Evolutionary conservation across 2,888 invertebrate genomes (phyloP).

Genomic region (Melanophora roralis): DNA sequence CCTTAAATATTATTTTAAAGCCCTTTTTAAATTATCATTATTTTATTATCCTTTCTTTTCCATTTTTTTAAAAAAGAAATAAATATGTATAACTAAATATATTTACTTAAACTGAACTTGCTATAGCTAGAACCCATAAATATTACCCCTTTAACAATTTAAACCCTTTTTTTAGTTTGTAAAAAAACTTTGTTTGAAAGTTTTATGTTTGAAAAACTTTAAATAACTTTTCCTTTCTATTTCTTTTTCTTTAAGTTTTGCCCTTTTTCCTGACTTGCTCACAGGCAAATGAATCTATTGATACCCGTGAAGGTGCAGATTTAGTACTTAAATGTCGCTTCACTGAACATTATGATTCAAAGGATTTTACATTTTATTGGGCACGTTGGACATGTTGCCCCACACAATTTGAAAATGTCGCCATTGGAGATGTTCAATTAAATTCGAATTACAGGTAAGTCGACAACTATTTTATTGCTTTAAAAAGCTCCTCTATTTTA

Average conservation of each 20-base stretch:
- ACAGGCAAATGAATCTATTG: constrained; percentile 78
- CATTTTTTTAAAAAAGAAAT: too few relatives aligned
- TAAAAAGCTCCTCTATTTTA: too few relatives aligned
- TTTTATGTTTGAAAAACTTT: too few relatives aligned
- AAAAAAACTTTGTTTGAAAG: too few relatives aligned
- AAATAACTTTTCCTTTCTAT: neutral
- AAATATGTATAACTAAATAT: too few relatives aligned
- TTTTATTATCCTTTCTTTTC: too few relatives aligned
- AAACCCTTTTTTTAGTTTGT: too few relatives aligned
- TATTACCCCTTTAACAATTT: too few relatives aligned
- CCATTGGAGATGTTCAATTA: constrained; percentile 88
- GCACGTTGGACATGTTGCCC: constrained; percentile 84
- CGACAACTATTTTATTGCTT: neutral
- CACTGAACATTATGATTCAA: constrained; percentile 82
- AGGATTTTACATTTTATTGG: constrained; percentile 92
- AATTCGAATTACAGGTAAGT: constrained; percentile 91
- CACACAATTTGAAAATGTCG: constrained; percentile 91
- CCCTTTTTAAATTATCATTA: too few relatives aligned
- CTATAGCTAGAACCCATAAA: too few relatives aligned
- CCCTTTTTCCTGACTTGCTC: constrained; percentile 22
- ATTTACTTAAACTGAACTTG: too few relatives aligned
- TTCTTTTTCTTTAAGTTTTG: constrained; percentile 55
- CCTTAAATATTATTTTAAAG: too few relatives aligned
- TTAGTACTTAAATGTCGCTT: constrained; percentile 92
- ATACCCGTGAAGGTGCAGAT: constrained; percentile 92